These are phyloP conservation scores for Perognathus longimembris DNA, from an alignment of 2,113 vertebrate genomes.

Conservation along the genomic window DNA sequence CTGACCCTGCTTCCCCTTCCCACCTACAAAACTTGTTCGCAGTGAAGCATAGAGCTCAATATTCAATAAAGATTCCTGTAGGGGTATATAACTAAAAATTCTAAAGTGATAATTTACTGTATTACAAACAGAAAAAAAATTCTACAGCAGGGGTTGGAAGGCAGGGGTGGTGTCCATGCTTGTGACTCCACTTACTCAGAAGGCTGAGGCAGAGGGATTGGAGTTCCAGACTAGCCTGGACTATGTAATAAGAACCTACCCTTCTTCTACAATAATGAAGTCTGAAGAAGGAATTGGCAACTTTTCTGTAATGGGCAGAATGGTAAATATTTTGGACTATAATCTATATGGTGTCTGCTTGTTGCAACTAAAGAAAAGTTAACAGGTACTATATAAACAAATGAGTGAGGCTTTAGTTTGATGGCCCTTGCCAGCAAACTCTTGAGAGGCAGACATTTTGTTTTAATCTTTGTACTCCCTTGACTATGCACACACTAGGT, in stretches of 20 bases:
- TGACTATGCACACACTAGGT: background rate
- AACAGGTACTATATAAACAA: background rate
- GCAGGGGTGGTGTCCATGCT: no score
- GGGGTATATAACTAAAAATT: background rate
- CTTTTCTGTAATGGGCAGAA: background rate
- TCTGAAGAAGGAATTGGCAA: background rate
- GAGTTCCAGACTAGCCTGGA: no score
- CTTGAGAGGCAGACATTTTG: background rate
- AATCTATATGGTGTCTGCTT: no score
- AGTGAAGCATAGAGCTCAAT: background rate
- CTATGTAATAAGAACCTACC: no score
- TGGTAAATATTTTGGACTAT: no score
- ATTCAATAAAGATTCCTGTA: background rate
- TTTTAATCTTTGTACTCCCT: background rate
- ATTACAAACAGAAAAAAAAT: background rate
- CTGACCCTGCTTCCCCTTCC: background rate
- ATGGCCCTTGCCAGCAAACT: background rate
- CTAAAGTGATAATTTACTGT: background rate
- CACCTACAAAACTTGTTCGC: background rate
- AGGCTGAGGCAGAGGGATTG: no score
- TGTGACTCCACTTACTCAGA: no score
- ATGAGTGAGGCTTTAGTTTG: background rate
- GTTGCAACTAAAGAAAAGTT: no score
- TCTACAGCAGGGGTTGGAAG: background rate
- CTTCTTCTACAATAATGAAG: no score